Conservation (phyloP, 2,113 vertebrate genomes). For the Phrynosoma blainvillii region DNA sequence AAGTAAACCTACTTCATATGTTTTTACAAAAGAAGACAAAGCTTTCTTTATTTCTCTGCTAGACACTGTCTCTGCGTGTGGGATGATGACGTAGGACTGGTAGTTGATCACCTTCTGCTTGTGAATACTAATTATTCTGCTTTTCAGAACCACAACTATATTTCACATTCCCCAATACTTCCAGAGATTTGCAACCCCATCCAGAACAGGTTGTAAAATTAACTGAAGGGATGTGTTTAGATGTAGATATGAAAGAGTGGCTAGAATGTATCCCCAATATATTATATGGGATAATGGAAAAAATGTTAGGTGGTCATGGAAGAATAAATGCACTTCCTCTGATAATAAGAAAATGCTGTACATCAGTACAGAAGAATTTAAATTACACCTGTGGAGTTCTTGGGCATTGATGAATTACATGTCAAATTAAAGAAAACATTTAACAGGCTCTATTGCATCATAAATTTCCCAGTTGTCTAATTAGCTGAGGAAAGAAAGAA, state of each 20-base stretch:
- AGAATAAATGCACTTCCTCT: background rate
- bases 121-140: no score
- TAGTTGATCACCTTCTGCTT: no score
- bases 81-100: no score
- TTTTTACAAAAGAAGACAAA: no score
- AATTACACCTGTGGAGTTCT: conserved; percentile 40
- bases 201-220: background rate
- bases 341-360: background rate
- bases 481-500: conserved; percentile 48
- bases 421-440: conserved; percentile 49
- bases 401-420: conserved; percentile 48
- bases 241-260: background rate
- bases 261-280: background rate
- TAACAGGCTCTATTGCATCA: conserved; percentile 33
- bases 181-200: no score
- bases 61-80: no score
- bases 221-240: background rate
- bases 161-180: no score
- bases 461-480: conserved; percentile 49
- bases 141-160: no score
- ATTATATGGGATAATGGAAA: background rate
- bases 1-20: no score
- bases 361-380: conserved; percentile 11
- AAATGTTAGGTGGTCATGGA: background rate
- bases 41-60: no score